Base-by-base conservation (phyloP, 2,888 invertebrate species). In the Invenusta paracnida region DNA sequence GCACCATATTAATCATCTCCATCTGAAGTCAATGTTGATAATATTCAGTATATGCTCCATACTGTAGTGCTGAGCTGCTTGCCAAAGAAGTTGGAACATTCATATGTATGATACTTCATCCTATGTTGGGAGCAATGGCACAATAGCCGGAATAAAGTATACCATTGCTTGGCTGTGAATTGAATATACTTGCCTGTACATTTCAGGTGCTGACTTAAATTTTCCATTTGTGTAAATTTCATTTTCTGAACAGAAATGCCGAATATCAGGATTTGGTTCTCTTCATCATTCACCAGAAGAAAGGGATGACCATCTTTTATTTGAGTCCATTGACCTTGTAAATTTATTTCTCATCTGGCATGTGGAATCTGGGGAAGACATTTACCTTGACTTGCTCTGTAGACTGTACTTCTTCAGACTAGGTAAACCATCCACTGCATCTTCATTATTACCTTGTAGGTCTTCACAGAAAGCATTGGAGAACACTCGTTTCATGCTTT, bases 401-500 rank as follows among this genome's bases (percentile, higher is more conserved):
- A n/a, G n/a, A n/a, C n/a, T 73, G 73, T 73, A 25, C 23, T 73
- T 73, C 73, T 73, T 73, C 25, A 73, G 73, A 73, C 73, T 73
- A 23, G 73, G 73, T 73, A 73, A 73, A 73, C 73, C 73, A 73
- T 73, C 2, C 11, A 73, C 73, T 73, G 73, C 73, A 13, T 73
- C 25, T 73, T 73, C 73, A 13, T 73, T 73, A n/a, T 73, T n/a
- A 73, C 27, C 17, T 73, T 73, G 73, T 73, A 23, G 17, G 5
- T 73, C 25, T 23, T 73, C 73, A 73, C 23, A 5, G 73, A 73
- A 73, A 73, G 23, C 11, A 23, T 73, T 25, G 27, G 73, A 73
- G 73, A 73, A 73, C 11, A 73, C 27, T 73, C 73, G 73, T 73
- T 73, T 73, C 73, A 73, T 73, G 73, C 73, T 73, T 73, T 25